Conservation (phyloP, 2,797 vertebrate species). For the Natrix natrix region DNA sequence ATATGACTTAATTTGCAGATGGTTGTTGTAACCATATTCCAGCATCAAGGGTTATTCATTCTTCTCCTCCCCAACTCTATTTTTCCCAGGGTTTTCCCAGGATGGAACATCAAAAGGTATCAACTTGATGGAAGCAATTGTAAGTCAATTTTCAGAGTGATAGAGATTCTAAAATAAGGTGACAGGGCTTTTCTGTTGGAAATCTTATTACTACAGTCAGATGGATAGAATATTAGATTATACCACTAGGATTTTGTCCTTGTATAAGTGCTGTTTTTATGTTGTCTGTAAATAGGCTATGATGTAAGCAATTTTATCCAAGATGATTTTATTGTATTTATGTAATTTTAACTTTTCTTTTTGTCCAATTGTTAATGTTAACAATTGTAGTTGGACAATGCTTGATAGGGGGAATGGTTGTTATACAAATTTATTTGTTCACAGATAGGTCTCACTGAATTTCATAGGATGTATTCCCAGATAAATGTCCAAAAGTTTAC, state of each 20-base stretch:
- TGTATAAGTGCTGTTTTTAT: background rate
- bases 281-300: background rate
- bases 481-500: background rate
- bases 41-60: background rate
- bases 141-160: background rate
- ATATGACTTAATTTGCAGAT: background rate
- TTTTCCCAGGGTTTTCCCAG: background rate
- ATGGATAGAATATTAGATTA: background rate
- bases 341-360: background rate
- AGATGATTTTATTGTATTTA: background rate
- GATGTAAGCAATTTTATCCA: background rate
- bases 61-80: background rate
- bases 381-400: background rate
- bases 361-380: background rate
- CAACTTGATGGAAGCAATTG: background rate
- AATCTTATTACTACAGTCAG: background rate
- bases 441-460: background rate
- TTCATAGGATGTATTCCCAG: background rate
- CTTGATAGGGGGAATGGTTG: background rate
- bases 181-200: background rate
- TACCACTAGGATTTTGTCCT: background rate
- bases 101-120: background rate
- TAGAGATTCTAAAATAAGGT: background rate
- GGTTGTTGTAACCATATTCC: background rate
- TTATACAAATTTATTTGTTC: background rate